Evolutionary conservation across 2,113 vertebrate species (phyloP).

Genomic region (Nibea albiflora): DNA sequence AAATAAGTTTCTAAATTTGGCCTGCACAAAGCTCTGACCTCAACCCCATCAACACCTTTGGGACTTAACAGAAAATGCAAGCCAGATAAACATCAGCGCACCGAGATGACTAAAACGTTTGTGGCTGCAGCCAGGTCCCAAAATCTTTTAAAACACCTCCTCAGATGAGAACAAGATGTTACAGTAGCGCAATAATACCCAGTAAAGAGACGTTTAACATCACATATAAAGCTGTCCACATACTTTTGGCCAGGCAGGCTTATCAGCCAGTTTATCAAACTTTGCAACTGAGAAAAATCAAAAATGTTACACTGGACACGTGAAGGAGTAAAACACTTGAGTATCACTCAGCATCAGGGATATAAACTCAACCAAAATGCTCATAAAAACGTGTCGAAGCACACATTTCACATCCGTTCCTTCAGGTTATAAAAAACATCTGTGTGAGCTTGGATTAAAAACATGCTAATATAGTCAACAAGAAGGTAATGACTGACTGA

Average conservation of each 20-base stretch:
- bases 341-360: background rate
- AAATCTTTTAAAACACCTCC: background rate
- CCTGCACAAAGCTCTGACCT: background rate
- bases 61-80: background rate
- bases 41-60: background rate
- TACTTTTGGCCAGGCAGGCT: background rate
- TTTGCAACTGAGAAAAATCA: background rate
- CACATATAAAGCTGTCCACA: background rate
- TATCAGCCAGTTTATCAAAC: background rate
- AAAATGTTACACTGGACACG: background rate
- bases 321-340: background rate
- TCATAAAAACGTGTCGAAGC: background rate
- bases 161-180: background rate
- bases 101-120: background rate
- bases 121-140: background rate
- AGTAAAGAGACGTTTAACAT: background rate
- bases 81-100: background rate
- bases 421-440: background rate
- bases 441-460: background rate
- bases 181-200: background rate
- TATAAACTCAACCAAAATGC: background rate
- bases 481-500: background rate
- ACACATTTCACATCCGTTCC: background rate
- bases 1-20: background rate
- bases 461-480: background rate